phyloP scores from a whole-genome alignment of 1,140 invertebrate genomes.

The Drosophila hydei region DNA sequence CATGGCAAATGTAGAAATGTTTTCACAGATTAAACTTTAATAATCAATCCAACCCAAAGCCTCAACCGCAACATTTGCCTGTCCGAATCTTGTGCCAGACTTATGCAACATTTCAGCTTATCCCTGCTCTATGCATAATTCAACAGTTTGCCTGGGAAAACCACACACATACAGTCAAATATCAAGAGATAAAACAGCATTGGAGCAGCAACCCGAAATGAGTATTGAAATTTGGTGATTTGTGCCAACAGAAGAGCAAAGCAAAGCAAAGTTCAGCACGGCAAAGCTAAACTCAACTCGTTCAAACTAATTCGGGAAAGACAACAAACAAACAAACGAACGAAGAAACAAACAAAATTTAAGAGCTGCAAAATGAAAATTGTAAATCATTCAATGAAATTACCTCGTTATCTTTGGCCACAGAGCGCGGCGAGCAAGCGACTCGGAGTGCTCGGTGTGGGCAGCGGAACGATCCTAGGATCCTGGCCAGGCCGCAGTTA shows the following conservation, averaged over 20 bases:
- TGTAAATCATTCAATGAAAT: slow-evolving; percentile 77
- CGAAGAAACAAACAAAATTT: slow-evolving; percentile 32
- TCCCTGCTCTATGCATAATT: slow-evolving; percentile 66
- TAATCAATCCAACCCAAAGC: slow-evolving; percentile 25
- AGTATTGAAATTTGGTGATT: slow-evolving; percentile 48
- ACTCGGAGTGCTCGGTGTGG: slow-evolving; percentile 3
- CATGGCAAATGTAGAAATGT: slow-evolving; percentile 43
- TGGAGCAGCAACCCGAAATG: too few species aligned
- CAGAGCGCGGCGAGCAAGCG: slow-evolving; percentile 32
- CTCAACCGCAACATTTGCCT: slow-evolving; percentile 34
- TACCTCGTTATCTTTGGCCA: slow-evolving; percentile 77
- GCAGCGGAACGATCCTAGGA: slow-evolving; percentile 12
- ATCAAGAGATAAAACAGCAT: slow-evolving; percentile 3
- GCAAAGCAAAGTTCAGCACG: too few species aligned
- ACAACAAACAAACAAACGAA: slow-evolving; percentile 33
- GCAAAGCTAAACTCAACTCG: slow-evolving; percentile 50
- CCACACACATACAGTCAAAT: slow-evolving; percentile 22
- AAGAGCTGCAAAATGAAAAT: slow-evolving; percentile 40
- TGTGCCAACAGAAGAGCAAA: slow-evolving; percentile 17
- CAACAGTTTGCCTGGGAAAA: slow-evolving; percentile 62
- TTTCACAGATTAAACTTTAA: slow-evolving; percentile 69
- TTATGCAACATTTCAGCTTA: slow-evolving; percentile 60
- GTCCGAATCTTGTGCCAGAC: slow-evolving; percentile 38
- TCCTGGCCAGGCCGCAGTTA: slow-evolving; percentile 40
- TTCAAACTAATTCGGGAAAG: slow-evolving; percentile 31